These are phyloP conservation scores for Portunus trituberculatus DNA, from an alignment of 1,140 invertebrate species.

Conservation along the genomic window DNA sequence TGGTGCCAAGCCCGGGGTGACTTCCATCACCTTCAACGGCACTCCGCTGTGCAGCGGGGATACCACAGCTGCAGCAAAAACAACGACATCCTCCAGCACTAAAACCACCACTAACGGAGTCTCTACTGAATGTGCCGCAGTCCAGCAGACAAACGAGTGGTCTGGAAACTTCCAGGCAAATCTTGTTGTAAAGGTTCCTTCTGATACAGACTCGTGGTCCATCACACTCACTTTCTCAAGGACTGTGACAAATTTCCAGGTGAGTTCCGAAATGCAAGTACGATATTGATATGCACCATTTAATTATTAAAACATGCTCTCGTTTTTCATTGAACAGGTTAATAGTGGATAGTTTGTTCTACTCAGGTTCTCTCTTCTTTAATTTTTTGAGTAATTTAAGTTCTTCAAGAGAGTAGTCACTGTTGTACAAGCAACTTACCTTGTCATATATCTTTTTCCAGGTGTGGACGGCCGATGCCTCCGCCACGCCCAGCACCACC, in stretches of 20 bases:
- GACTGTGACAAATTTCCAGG: too few species aligned
- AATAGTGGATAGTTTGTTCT: too few species aligned
- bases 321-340: too few species aligned
- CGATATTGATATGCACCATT: too few species aligned
- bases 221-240: slow-evolving; percentile 1
- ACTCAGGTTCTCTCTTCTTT: too few species aligned
- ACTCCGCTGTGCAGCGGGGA: not conserved
- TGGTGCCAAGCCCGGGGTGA: not conserved
- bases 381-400: too few species aligned
- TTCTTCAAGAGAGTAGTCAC: too few species aligned
- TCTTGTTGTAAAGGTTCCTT: not conserved
- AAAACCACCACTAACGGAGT: not conserved
- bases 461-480: not conserved
- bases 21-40: not conserved
- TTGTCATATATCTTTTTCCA: not conserved
- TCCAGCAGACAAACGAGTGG: not conserved
- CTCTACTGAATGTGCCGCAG: not conserved
- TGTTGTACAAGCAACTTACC: too few species aligned
- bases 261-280: too few species aligned
- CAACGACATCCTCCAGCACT: not conserved
- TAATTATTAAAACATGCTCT: too few species aligned
- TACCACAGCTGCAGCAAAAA: not conserved
- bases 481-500: slow-evolving; percentile 11
- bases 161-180: not conserved
- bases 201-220: not conserved